phyloP scores from a whole-genome alignment of 2,888 invertebrate genomes.

The Chrysotoxum bicinctum region DNA sequence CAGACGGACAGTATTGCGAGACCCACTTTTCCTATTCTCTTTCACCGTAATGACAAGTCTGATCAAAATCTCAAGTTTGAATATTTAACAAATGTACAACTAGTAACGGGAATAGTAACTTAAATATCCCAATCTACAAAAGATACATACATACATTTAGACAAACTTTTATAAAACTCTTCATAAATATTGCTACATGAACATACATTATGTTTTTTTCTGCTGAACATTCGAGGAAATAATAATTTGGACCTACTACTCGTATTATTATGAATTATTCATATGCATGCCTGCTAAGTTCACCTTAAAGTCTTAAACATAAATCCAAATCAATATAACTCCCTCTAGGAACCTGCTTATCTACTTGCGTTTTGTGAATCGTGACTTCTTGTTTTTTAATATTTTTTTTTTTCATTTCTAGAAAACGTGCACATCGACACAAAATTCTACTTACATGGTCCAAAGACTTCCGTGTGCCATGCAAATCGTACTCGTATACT shows the following conservation, averaged over 20 bases:
- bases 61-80: too few relatives aligned
- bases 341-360: constrained; percentile 17
- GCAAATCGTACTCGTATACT: constrained; percentile 36
- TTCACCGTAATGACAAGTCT: too few relatives aligned
- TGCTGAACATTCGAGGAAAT: neutral
- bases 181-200: too few relatives aligned
- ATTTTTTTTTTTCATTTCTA: neutral
- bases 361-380: neutral
- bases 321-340: constrained; percentile 29
- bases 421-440: constrained; percentile 4
- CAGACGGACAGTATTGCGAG: too few relatives aligned
- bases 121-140: too few relatives aligned
- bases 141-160: too few relatives aligned
- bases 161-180: too few relatives aligned
- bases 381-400: neutral
- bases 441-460: constrained; percentile 33
- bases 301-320: constrained; percentile 5
- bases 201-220: too few relatives aligned
- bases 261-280: neutral
- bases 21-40: too few relatives aligned
- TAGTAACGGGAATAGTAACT: too few relatives aligned
- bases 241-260: neutral
- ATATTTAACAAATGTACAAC: too few relatives aligned
- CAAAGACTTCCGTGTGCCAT: constrained; percentile 37
- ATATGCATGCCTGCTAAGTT: neutral